Percentiles rank a stretch among this genome's conserved stretches.
These are phyloP conservation scores for Charanyca ferruginea DNA, from an alignment of 2,888 invertebrate species.

Conservation along the genomic window DNA sequence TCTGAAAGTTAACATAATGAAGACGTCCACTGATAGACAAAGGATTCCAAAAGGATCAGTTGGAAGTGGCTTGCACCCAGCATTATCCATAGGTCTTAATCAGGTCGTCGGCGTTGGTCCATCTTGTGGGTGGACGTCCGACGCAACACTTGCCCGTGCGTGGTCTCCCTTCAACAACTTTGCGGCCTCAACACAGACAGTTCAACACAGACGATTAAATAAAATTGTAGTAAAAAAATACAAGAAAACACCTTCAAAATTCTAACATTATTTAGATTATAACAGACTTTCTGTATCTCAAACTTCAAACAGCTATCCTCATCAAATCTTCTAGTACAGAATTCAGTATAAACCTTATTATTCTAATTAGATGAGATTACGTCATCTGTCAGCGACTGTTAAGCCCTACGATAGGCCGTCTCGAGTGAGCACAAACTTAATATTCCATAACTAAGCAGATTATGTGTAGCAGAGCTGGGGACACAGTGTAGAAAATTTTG, in stretches of 20 bases:
- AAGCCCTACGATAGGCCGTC: constrained; percentile 62
- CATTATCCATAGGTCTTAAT: too few relatives aligned
- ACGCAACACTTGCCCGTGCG: too few relatives aligned
- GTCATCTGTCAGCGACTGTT: constrained; percentile 64
- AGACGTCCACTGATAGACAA: too few relatives aligned
- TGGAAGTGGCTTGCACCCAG: too few relatives aligned
- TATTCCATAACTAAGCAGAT: constrained; percentile 78
- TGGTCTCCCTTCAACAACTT: too few relatives aligned
- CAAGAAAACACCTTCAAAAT: not conserved
- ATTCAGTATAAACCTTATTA: constrained; percentile 56
- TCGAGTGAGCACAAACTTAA: constrained; percentile 73
- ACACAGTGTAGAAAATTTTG: constrained; percentile 52
- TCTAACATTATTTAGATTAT: not conserved
- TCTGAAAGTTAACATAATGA: too few relatives aligned
- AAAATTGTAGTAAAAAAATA: not conserved
- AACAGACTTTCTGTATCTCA: not conserved
- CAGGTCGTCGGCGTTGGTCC: too few relatives aligned
- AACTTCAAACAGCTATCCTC: constrained; percentile 24
- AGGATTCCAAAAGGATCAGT: too few relatives aligned
- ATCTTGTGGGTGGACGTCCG: too few relatives aligned
- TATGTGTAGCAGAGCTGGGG: constrained; percentile 61
- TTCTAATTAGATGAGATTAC: constrained; percentile 63
- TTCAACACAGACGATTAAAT: too few relatives aligned
- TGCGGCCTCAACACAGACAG: too few relatives aligned
- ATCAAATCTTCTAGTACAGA: constrained; percentile 41